Evolutionary conservation across 92 coral and sea anemone genomes (phyloP).

Genomic region (Isaurus tuberculatus): DNA sequence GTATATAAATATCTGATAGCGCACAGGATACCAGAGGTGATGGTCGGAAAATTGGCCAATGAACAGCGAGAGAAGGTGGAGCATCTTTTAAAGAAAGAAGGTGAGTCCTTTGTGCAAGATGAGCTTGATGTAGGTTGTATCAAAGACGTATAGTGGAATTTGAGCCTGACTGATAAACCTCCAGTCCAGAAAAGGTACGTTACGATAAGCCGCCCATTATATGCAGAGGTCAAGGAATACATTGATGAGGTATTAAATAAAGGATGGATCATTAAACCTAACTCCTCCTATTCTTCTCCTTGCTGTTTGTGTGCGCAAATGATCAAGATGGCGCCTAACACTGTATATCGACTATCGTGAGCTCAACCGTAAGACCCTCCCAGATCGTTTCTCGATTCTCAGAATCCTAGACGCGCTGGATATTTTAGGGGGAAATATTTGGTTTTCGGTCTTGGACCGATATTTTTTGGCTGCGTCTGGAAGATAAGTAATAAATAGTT

Average conservation of each 20-base stretch:
- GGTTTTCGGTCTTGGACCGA: too few relatives aligned
- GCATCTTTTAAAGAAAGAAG: neutral
- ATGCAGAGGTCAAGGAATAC: constrained; percentile 50
- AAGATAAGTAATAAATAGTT: too few relatives aligned
- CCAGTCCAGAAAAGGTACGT: constrained; percentile 38
- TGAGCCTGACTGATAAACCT: neutral
- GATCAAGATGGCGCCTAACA: too few relatives aligned
- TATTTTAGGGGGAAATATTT: constrained; percentile 50
- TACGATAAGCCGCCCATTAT: constrained; percentile 22
- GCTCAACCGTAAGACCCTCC: constrained; percentile 38
- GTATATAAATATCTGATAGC: neutral
- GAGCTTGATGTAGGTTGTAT: constrained; percentile 31
- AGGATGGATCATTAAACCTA: neutral
- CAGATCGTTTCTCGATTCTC: constrained; percentile 44
- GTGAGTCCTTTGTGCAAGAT: neutral
- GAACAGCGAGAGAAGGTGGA: neutral
- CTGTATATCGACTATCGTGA: constrained; percentile 29
- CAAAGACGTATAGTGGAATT: neutral
- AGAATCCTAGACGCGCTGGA: constrained; percentile 43
- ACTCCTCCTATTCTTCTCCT: constrained; percentile 36
- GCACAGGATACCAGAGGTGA: neutral
- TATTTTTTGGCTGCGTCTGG: too few relatives aligned
- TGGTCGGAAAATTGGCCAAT: neutral
- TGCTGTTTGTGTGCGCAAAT: too few relatives aligned
- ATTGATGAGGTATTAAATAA: constrained; percentile 31